Evolutionary conservation across 1,140 invertebrate species (phyloP), one percentile per base, ranked within the genome.

Genomic region (Dendrolimus kikuchii): DNA sequence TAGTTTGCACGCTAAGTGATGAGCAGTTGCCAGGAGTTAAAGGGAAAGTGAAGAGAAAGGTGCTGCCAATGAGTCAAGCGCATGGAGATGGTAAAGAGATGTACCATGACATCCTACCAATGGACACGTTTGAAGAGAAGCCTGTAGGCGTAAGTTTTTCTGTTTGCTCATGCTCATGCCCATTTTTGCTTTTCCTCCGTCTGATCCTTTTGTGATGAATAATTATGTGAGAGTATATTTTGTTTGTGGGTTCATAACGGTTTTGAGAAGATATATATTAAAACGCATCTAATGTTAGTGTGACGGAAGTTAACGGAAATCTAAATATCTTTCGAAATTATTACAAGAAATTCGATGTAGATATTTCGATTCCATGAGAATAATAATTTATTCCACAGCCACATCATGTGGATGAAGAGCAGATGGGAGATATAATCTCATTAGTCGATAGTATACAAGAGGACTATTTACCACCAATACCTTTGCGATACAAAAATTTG

Each of bases 401-500:
- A 38, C 74, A 57, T 60, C 74, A 57, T 60, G 63, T 76, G 5
- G 83, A 86, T 46, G 78, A 86, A 52, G 87, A 88, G 47, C 66
- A 86, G 47, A 72, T 87, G 67, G 88, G 88, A 6, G 81, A 88
- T 38, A 88, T 88, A 10, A 74, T 86, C 42, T 88, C 86, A 0
- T 65, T 82, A 41, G 78, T 89, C 5, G 87, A 86, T n/a, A 89
- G 88, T 62, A 75, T 90, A 53, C 82, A 79, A 53, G 77, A 84
- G 39, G 81, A 86, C 23, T 82, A 88, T 52, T 54, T 89, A 23
- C 88, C 88, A 3, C 75, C 75, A 5, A 77, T 88, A 55, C 79
- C 82, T 5, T 43, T 77, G 36, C 62, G 63, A 40, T 86, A 82
- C 55, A 86, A 84, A 51, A 79, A 67, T 46, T 62, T 63, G 57